Evolutionary conservation across 2,888 invertebrate species (phyloP), one percentile per base, ranked within the genome.

Genomic region (Limnephilus auricula): DNA sequence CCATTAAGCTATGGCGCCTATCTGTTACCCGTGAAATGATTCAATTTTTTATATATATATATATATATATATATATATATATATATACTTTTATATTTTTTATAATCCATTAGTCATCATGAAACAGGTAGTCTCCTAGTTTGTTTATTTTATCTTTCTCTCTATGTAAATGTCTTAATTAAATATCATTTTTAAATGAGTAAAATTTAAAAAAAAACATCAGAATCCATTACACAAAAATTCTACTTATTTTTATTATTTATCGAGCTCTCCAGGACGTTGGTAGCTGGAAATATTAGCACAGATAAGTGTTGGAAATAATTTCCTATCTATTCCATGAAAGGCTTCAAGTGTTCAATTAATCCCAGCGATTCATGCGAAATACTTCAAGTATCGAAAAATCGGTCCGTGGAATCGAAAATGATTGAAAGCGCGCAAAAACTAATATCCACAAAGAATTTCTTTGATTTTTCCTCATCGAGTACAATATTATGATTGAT

Each of bases 401-500:
- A 85, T 85, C 45, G 30, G 25, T 65, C 25, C 25, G 65, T 34
- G 87, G 87, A 87, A 87, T 87, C 87, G 30, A 87, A 87, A 79
- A 89, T 89, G 89, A 89, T 89, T 89, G 80, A 82, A 82, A 89
- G 45, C 32, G 45, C 50, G 13, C 82, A 37, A 79, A 32, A 87
- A 65, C 31, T 87, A 91, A 25, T 82, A 65, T 90, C 32, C 40
- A 82, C 45, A 86, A 87, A 86, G 86, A 32, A 40, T 86, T 88
- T 79, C 88, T 91, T 89, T 91, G 91, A 91, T 91, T 91, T 89
- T 89, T 82, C 45, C 89, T 78, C 45, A 79, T 40, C n/a, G 18
- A 79, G 45, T 84, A 78, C 40, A n/a, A n/a, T n/a, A 85, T 78
- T 85, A 91, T 91, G 91, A 91, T 88, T 91, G 91, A 91, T 90